Evolutionary conservation across 2,888 invertebrate species (phyloP).

Genomic region (Sialis fuliginosa): DNA sequence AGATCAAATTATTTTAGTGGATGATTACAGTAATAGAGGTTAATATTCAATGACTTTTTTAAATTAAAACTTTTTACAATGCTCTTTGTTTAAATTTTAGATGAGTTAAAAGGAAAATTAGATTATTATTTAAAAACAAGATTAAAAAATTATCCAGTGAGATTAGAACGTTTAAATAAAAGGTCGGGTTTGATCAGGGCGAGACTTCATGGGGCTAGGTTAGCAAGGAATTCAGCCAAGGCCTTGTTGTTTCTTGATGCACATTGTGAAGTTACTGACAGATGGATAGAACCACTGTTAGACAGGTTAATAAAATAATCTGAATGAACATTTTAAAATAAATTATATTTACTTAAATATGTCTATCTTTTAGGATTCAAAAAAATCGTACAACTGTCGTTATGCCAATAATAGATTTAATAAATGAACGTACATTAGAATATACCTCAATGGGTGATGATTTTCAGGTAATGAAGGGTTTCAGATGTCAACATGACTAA

Average conservation of each 20-base stretch:
- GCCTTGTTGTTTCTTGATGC: constrained; percentile 78
- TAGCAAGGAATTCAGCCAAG: constrained; percentile 48
- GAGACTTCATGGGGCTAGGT: constrained; percentile 70
- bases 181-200: constrained; percentile 80
- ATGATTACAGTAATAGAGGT: constrained; percentile 75
- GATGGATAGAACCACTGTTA: constrained; percentile 81
- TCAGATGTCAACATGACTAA: background rate
- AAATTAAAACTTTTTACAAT: constrained; percentile 1
- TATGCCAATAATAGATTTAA: constrained; percentile 90
- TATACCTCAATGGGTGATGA: constrained; percentile 39
- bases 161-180: constrained; percentile 54
- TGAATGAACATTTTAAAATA: background rate
- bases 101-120: constrained; percentile 53
- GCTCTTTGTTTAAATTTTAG: constrained; percentile 21
- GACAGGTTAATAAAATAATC: constrained; percentile 29
- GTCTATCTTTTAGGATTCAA: constrained; percentile 33
- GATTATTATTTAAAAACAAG: constrained; percentile 63
- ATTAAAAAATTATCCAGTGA: constrained; percentile 46
- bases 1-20: constrained; percentile 87
- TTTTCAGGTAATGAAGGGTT: background rate
- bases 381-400: constrained; percentile 63
- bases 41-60: background rate
- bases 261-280: constrained; percentile 68
- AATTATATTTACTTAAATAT: background rate
- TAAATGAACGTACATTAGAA: constrained; percentile 62